These are phyloP conservation scores for Tokudaia tokunoshimensis DNA, from an alignment of 2,797 vertebrate genomes.

Conservation along the genomic window DNA sequence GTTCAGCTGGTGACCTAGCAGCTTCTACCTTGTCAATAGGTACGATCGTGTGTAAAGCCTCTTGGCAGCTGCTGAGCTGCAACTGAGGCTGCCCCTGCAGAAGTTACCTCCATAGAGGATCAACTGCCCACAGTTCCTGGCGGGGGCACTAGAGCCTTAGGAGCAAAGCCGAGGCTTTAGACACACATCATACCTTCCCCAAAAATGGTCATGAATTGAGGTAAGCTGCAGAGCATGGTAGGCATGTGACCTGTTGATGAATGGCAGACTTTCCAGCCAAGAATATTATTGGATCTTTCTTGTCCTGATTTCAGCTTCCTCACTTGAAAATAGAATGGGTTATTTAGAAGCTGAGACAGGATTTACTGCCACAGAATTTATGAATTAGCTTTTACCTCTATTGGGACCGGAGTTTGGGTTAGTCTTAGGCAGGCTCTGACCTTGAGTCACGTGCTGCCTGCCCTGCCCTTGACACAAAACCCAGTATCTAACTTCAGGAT, in stretches of 20 bases:
- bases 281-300: conserved; percentile 19
- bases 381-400: conserved; percentile 88
- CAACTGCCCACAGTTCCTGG: background rate
- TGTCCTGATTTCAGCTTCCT: conserved; percentile 65
- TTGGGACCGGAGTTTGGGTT: conserved; percentile 93
- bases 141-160: background rate
- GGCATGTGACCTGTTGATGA: background rate
- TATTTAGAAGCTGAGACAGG: background rate
- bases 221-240: conserved; percentile 3
- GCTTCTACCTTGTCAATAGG: conserved; percentile 41
- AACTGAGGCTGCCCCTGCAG: background rate
- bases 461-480: background rate
- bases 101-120: background rate
- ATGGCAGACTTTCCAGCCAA: conserved; percentile 49
- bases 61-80: background rate
- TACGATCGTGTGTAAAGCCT: background rate
- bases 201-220: conserved; percentile 63
- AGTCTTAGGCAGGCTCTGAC: conserved; percentile 73
- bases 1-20: background rate
- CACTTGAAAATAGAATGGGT: conserved; percentile 63
- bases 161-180: conserved; percentile 51
- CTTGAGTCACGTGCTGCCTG: conserved; percentile 32
- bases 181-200: conserved; percentile 61
- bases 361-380: conserved; percentile 56
- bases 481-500: conserved; percentile 57